phyloP scores from a whole-genome alignment of 2,797 vertebrate genomes.

The Taenioides sp. region DNA sequence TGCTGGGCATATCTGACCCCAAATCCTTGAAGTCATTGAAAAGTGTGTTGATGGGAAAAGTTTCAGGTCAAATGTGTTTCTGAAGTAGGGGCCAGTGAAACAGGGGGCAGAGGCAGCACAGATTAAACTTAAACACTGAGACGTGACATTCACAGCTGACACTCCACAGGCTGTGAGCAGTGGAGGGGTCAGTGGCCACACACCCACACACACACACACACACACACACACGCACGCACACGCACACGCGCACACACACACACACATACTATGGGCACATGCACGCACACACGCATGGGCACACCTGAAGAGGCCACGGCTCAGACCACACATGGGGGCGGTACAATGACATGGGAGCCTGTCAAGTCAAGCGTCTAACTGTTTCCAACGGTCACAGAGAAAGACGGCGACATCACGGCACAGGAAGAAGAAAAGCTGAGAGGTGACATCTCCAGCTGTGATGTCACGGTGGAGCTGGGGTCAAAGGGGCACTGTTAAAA shows the following conservation, averaged over 20 bases:
- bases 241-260: slow-evolving; percentile 48
- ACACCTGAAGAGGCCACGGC: slow-evolving; percentile 51
- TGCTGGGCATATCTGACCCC: not conserved
- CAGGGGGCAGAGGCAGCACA: slow-evolving; percentile 4
- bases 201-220: slow-evolving; percentile 9
- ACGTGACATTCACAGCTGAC: slow-evolving; percentile 54
- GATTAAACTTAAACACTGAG: slow-evolving; percentile 37
- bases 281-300: slow-evolving; percentile 56
- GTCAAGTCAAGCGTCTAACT: slow-evolving; percentile 57
- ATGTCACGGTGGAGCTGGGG: slow-evolving; percentile 53
- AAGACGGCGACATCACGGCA: slow-evolving; percentile 39
- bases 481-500: slow-evolving; percentile 49
- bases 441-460: slow-evolving; percentile 61
- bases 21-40: slow-evolving; percentile 1
- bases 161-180: slow-evolving; percentile 39
- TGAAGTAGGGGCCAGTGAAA: slow-evolving; percentile 17
- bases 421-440: slow-evolving; percentile 25
- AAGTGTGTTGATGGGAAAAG: slow-evolving; percentile 7
- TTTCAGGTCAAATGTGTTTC: slow-evolving; percentile 38
- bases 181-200: slow-evolving; percentile 47
- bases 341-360: slow-evolving; percentile 66
- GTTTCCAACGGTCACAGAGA: slow-evolving; percentile 56
- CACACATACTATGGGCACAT: slow-evolving; percentile 47
- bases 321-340: slow-evolving; percentile 46
- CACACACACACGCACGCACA: slow-evolving; percentile 45